phyloP scores from a whole-genome alignment of 2,797 vertebrate species.

The Chelmon rostratus region DNA sequence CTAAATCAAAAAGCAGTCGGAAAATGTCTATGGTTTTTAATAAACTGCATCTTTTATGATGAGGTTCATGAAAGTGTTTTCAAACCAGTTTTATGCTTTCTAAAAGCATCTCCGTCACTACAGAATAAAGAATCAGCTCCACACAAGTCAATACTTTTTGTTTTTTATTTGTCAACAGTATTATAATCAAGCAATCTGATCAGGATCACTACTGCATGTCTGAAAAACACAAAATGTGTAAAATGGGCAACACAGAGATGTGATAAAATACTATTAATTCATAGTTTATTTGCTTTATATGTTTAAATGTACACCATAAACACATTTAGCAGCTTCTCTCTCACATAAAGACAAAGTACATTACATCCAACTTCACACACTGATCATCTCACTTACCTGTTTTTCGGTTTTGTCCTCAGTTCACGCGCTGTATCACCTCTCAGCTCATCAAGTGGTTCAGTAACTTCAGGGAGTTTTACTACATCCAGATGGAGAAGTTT shows the following conservation, averaged over 20 bases:
- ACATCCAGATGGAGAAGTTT: conserved; percentile 98
- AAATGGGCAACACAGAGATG: not conserved
- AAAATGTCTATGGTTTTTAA: not conserved
- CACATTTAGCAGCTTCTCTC: not conserved
- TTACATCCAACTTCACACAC: not conserved
- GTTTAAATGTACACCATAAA: not conserved
- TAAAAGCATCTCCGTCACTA: not conserved
- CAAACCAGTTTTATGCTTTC: not conserved
- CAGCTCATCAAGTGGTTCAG: conserved; percentile 99
- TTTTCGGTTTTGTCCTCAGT: conserved; percentile 78
- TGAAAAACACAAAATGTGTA: not conserved
- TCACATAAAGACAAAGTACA: not conserved
- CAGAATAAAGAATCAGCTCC: conserved; percentile 14
- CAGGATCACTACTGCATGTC: not conserved
- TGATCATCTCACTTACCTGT: conserved; percentile 64
- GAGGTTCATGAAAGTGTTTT: not conserved
- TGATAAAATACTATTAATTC: conserved; percentile 11
- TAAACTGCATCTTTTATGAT: not conserved
- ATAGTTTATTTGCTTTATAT: conserved; percentile 22
- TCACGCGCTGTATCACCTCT: conserved; percentile 94
- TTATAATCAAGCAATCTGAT: not conserved
- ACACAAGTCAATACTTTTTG: not conserved
- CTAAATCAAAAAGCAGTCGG: not conserved
- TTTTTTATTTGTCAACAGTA: conserved; percentile 25
- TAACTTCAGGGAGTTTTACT: conserved; percentile 98